A percentile compares a stretch with the other conserved stretches of the same genome.
phyloP scores from a whole-genome alignment of 2,113 vertebrate genomes.

The Phaethon lepturus region DNA sequence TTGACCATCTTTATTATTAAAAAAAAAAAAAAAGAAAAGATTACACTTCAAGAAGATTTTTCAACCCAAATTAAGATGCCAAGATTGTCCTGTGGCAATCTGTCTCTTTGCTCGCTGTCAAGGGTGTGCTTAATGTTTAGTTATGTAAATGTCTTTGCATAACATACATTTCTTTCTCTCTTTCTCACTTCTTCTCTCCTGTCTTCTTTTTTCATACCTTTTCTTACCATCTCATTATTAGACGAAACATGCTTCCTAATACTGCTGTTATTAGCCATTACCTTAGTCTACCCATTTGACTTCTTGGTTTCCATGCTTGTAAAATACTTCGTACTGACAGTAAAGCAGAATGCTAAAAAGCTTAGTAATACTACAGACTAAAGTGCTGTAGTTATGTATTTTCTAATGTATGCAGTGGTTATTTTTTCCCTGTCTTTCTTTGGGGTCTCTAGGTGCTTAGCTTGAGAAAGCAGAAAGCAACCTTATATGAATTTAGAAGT shows the following conservation, averaged over 20 bases:
- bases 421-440: background rate
- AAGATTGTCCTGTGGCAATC: background rate
- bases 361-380: background rate
- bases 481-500: background rate
- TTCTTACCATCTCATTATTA: background rate
- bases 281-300: background rate
- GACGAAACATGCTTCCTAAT: background rate
- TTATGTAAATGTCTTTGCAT: too few species aligned
- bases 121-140: background rate
- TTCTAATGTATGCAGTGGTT: background rate
- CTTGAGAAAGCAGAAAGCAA: background rate
- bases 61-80: background rate
- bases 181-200: background rate
- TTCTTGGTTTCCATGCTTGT: background rate
- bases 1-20: background rate
- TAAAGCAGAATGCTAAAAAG: slow-evolving; percentile 17
- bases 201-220: background rate
- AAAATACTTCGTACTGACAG: background rate
- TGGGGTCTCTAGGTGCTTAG: background rate
- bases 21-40: too few species aligned
- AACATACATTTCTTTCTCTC: background rate
- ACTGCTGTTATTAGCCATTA: background rate
- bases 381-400: background rate
- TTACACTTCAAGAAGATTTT: background rate
- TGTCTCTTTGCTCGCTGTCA: background rate